Percentiles rank a stretch among this genome's conserved stretches.
phyloP scores from a whole-genome alignment of 2,888 invertebrate genomes.

The Diplazon laetatorius region DNA sequence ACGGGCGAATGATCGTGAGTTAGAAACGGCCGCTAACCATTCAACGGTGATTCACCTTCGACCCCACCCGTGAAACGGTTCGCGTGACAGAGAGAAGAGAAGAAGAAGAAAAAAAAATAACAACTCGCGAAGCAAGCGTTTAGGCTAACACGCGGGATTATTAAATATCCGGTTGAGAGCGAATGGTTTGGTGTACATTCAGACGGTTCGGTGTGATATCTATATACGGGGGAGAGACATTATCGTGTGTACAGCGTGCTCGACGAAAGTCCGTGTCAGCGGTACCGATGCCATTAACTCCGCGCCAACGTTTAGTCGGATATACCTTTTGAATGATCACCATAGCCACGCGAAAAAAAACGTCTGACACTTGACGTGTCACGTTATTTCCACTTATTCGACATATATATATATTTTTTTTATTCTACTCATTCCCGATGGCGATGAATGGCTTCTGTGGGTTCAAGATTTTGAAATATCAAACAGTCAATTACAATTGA shows the following conservation, averaged over 20 bases:
- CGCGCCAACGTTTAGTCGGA: no score
- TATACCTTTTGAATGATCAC: constrained; percentile 51
- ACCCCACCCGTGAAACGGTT: constrained; percentile 64
- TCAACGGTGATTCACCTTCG: constrained; percentile 73
- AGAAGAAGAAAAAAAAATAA: neutral
- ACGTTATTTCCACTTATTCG: constrained; percentile 23
- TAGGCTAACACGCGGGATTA: constrained; percentile 60
- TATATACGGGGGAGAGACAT: constrained; percentile 21
- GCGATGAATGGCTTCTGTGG: no score
- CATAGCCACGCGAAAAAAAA: constrained; percentile 50
- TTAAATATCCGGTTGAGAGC: constrained; percentile 66
- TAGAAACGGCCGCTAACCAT: constrained; percentile 55
- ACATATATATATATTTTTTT: constrained; percentile 7
- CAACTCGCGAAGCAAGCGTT: constrained; percentile 25
- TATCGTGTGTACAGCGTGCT: constrained; percentile 31
- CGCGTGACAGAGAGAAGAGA: constrained; percentile 59
- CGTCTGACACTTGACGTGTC: constrained; percentile 33
- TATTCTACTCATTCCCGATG: neutral
- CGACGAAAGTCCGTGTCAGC: constrained; percentile 41
- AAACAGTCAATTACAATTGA: no score
- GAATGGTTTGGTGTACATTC: constrained; percentile 45
- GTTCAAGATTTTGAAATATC: no score
- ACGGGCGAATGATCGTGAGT: constrained; percentile 37
- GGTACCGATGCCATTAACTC: constrained; percentile 41
- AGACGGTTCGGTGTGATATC: constrained; percentile 24